Base-by-base conservation (phyloP, 2,113 vertebrate genomes). In the Oostethus manadensis region DNA sequence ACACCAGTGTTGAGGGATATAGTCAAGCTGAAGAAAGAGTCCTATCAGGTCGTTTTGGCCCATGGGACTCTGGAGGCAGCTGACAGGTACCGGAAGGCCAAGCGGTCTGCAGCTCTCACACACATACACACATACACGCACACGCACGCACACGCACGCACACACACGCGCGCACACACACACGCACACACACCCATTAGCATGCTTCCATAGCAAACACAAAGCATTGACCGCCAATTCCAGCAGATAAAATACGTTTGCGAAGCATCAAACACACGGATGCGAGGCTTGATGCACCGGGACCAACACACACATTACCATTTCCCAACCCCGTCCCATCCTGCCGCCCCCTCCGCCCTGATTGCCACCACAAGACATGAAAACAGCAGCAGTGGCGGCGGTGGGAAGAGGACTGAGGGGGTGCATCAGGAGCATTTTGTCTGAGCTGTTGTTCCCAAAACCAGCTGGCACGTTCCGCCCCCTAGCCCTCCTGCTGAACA, bases 331-430 rank as follows among this genome's bases (percentile, higher is more conserved):
- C 23, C 23, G 23, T 5, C 5, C 23, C 23, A 26, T 26, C 23
- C 35, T 1, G 4, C 35, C 4, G 35, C 59, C 44, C 56, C 62
- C 68, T 55, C 66, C 72, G 75, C 60, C 60, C 51, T 15, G 66
- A 50, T 63, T 73, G 71, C 77, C 82, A 79, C 77, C 82, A 66
- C 66, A 79, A 64, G 58, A 83, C 80, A 81, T 82, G 78, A 83
- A 11, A 40, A 13, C 10, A 13, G 38, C 38, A 13, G 38, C 38
- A 3, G 38, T 13, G 38, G 38, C 29, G 29, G 29, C 29, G 29
- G 2, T 33, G 7, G 29, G 38, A 11, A 4, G 38, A 42, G 9
- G 38, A 2, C 8, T 8, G 38, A 6, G n/a, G 26, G 26, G 29
- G 29, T 1, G 29, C 7, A 7, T 33, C 29, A 33, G 29, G 29